Percentiles rank a stretch among this genome's conserved stretches.
Evolutionary conservation across 2,113 vertebrate species (phyloP).

Genomic region (Leuciscus idus): DNA sequence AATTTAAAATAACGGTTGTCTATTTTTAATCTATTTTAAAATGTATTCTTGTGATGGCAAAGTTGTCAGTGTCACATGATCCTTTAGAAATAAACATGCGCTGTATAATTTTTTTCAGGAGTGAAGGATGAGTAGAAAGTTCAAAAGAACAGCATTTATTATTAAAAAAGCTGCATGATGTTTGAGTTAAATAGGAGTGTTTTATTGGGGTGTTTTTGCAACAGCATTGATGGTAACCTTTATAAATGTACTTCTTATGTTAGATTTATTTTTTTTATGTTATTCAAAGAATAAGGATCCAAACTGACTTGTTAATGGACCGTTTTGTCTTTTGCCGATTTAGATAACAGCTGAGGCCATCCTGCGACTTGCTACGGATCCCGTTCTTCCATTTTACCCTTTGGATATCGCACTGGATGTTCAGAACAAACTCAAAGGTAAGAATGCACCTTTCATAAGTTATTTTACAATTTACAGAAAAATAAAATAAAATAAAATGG

Average conservation of each 20-base stretch:
- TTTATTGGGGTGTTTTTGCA: neutral
- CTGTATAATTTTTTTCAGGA: too few species aligned
- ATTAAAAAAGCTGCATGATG: neutral
- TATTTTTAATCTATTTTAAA: too few species aligned
- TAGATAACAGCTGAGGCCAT: constrained; percentile 92
- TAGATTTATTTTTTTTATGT: neutral
- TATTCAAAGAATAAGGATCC: neutral
- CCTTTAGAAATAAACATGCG: neutral
- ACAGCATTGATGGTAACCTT: neutral
- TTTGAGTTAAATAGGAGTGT: neutral
- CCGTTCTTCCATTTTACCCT: constrained; percentile 90
- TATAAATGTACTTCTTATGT: neutral
- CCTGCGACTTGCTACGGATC: constrained; percentile 84
- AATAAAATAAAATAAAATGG: neutral
- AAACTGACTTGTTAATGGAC: neutral
- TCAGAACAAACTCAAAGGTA: constrained; percentile 94
- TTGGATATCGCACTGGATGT: constrained; percentile 90
- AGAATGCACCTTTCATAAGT: constrained; percentile 26
- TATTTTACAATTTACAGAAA: neutral
- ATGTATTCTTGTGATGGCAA: too few species aligned
- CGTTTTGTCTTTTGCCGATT: constrained; percentile 65
- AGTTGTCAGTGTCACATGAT: neutral
- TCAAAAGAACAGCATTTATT: neutral
- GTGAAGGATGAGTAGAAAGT: too few species aligned
- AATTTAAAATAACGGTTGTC: too few species aligned